phyloP scores from a whole-genome alignment of 2,888 invertebrate genomes.

The Drosophila flavopinicola region DNA sequence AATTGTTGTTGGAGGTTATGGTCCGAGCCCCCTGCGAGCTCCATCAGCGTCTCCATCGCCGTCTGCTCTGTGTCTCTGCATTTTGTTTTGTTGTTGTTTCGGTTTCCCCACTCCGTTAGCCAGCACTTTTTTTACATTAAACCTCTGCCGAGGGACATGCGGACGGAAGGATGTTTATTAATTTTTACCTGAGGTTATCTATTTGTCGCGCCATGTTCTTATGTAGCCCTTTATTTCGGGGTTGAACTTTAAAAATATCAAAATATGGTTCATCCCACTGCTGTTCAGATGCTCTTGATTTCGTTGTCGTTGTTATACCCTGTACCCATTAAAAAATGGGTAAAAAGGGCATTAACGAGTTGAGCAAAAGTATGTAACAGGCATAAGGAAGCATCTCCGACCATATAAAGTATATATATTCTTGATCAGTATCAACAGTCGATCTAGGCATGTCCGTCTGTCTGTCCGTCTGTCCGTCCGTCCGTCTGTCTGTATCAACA shows the following conservation, averaged over 20 bases:
- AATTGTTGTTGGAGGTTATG: constrained; percentile 31
- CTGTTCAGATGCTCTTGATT: constrained; percentile 9
- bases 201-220: constrained; percentile 73
- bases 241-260: constrained; percentile 45
- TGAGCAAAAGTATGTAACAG: too few species aligned
- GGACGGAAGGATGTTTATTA: constrained; percentile 68
- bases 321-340: too few species aligned
- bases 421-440: too few species aligned
- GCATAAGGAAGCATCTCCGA: too few species aligned
- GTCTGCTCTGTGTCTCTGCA: not conserved
- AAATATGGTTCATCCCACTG: constrained; percentile 16
- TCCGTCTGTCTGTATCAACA: too few species aligned
- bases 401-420: too few species aligned
- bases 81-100: constrained; percentile 40
- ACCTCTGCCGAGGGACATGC: constrained; percentile 14
- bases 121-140: constrained; percentile 11
- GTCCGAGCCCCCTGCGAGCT: not conserved
- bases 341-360: too few species aligned
- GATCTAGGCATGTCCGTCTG: too few species aligned
- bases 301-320: constrained; percentile 17
- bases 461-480: too few species aligned
- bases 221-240: constrained; percentile 58
- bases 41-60: constrained; percentile 1
- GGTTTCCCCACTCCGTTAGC: constrained; percentile 1
- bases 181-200: constrained; percentile 80